Base-by-base conservation (phyloP, 2,888 invertebrate species). In the Stratiomys singularior region DNA sequence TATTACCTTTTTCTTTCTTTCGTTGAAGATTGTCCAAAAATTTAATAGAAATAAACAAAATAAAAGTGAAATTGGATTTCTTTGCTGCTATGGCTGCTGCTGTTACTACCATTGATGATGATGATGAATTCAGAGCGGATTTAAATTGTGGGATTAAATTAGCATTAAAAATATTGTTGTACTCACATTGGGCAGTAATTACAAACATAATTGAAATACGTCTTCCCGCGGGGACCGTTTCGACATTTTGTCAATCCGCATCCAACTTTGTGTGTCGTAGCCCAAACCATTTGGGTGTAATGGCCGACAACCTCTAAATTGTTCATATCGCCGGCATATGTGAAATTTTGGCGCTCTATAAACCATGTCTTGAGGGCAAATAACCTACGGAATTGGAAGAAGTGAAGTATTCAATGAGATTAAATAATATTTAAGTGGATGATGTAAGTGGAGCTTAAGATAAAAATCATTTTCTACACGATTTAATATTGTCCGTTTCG, bases 251-350 rank as follows among this genome's bases (percentile, higher is more conserved):
- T 90, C 81, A 93, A 88, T 0, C 94, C 94, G 82, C 94, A 94
- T 47, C 94, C 94, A 18, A 94, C 90, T 84, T 92, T 91, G 84
- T 94, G 93, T 23, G 91, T 91, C 1, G 93, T 89, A 13, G 93
- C 93, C 94, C 94, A 95, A 27, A 93, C 93, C 91, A 94, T 91
- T 87, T 94, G 94, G 0, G 94, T 94, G 85, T 94, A 95, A 86
- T 94, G 94, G 0, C 94, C 94, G 25, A 93, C 89, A 15, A 89
- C 88, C 79, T 89, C 88, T 1, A 93, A 83, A 82, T 92, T 89
- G 82, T 91, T 91, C 69, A 87, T 83, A 0, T 88, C 87, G 30
- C 89, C 87, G 0, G 93, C 94, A 83, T 92, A 95, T 0, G 91
- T 92, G 83, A 94, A 95, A 82, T 93, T 91, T 81, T 90, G 88